Conservation (phyloP, 2,888 invertebrate genomes). For the Pocota personata region DNA sequence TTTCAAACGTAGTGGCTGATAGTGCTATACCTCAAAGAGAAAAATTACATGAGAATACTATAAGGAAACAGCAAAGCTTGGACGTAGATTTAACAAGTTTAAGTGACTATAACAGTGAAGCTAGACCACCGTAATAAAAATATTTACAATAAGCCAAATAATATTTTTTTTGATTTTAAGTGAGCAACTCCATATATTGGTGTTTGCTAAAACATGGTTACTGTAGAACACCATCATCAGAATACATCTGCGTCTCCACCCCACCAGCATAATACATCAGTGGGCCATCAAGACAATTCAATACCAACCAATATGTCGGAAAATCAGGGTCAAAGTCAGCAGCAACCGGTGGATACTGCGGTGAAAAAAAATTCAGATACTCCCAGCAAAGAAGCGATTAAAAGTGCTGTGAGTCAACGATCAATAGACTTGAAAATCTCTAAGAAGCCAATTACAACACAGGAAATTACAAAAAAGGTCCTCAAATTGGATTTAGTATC, state of each 20-base stretch:
- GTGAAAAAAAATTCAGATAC: constrained; percentile 54
- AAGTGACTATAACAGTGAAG: constrained; percentile 77
- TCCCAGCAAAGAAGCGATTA: constrained; percentile 70
- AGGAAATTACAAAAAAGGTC: constrained; percentile 80
- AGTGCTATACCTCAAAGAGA: constrained; percentile 3
- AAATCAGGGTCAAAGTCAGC: constrained; percentile 44
- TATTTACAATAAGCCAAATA: not conserved
- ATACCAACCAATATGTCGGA: constrained; percentile 53
- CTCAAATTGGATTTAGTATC: constrained; percentile 81
- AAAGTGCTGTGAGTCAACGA: constrained; percentile 86
- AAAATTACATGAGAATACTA: constrained; percentile 12
- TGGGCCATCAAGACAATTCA: constrained; percentile 31
- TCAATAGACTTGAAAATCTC: constrained; percentile 85
- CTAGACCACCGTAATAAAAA: constrained; percentile 79
- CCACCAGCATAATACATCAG: constrained; percentile 47
- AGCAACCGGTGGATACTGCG: constrained; percentile 5
- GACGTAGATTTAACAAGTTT: constrained; percentile 46
- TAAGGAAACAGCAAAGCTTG: constrained; percentile 55
- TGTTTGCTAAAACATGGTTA: constrained; percentile 79
- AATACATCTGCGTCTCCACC: constrained; percentile 74
- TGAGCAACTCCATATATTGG: constrained; percentile 72
- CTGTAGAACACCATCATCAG: constrained; percentile 78
- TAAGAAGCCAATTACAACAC: constrained; percentile 81
- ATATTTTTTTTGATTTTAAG: constrained; percentile 3
- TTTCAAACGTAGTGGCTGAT: constrained; percentile 73